A percentile compares a stretch with the other conserved stretches of the same genome.
phyloP scores from a whole-genome alignment of 2,113 vertebrate species.

The Salvator merianae region DNA sequence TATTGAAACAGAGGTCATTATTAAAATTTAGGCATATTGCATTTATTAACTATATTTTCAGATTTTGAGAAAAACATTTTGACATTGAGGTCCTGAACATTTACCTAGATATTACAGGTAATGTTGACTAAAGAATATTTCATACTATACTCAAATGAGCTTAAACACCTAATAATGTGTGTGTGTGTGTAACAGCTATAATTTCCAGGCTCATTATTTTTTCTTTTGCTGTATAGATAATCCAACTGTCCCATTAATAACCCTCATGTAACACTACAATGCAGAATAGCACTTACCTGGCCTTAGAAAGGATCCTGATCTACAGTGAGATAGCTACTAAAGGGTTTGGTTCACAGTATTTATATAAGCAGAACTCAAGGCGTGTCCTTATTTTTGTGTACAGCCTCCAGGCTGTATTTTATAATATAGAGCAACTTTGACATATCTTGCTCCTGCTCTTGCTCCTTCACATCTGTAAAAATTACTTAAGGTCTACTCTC shows the following conservation, averaged over 20 bases:
- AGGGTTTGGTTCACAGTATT: neutral
- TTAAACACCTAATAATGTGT: neutral
- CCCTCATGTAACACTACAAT: neutral
- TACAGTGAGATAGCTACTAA: neutral
- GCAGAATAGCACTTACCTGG: neutral
- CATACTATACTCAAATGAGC: neutral
- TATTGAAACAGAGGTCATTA: neutral
- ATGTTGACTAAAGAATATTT: neutral
- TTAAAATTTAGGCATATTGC: neutral
- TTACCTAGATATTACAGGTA: neutral
- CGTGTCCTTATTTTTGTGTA: neutral
- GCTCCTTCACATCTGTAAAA: neutral
- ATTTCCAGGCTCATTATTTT: neutral
- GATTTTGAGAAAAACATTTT: neutral
- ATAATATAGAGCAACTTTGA: neutral
- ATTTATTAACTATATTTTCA: neutral
- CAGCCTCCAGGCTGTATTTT: conserved; percentile 12
- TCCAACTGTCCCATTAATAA: neutral
- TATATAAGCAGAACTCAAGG: conserved; percentile 14
- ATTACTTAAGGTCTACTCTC: neutral
- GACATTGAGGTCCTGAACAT: neutral
- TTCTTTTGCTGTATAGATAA: neutral
- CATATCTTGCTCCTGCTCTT: neutral
- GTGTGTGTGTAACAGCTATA: neutral
- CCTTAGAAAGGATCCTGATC: neutral